phyloP scores from a whole-genome alignment of 2,888 invertebrate species.

The Volucella bombylans region DNA sequence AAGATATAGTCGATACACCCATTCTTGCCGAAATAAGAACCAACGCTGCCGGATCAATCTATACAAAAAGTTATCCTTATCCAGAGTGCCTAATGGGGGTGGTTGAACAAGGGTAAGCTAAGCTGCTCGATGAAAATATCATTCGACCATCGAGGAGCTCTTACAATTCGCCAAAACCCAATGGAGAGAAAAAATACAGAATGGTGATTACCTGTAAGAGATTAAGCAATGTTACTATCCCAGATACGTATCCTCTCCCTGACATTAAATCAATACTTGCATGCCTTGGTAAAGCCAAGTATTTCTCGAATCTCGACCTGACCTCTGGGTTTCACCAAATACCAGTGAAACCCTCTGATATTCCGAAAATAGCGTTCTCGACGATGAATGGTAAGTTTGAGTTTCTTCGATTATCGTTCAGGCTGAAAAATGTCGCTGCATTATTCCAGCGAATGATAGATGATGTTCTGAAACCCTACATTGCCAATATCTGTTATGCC shows the following conservation, averaged over 20 bases:
- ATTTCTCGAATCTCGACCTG: slow-evolving; percentile 1
- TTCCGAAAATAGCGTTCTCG: background rate
- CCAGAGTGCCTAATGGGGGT: too few species aligned
- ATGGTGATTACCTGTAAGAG: background rate
- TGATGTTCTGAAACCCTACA: too few species aligned
- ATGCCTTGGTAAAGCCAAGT: background rate
- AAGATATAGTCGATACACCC: too few species aligned
- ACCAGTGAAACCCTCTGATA: background rate
- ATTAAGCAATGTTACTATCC: background rate
- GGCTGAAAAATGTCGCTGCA: background rate
- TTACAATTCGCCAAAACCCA: too few species aligned
- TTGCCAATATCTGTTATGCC: too few species aligned
- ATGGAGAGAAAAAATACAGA: background rate
- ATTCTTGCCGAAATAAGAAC: too few species aligned
- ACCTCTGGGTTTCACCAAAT: slow-evolving; percentile 12
- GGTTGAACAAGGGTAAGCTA: too few species aligned
- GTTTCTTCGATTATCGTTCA: slow-evolving; percentile 3
- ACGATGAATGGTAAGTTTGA: slow-evolving; percentile 14
- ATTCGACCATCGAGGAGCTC: too few species aligned
- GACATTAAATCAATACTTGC: background rate
- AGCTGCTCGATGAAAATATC: too few species aligned
- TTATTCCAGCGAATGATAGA: too few species aligned
- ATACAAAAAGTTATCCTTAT: too few species aligned
- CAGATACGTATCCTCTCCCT: slow-evolving; percentile 6
- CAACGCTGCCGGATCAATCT: too few species aligned